Evolutionary conservation across 2,888 invertebrate species (phyloP), one percentile per base, ranked within the genome.

Genomic region (Trachelus iudaicus): DNA sequence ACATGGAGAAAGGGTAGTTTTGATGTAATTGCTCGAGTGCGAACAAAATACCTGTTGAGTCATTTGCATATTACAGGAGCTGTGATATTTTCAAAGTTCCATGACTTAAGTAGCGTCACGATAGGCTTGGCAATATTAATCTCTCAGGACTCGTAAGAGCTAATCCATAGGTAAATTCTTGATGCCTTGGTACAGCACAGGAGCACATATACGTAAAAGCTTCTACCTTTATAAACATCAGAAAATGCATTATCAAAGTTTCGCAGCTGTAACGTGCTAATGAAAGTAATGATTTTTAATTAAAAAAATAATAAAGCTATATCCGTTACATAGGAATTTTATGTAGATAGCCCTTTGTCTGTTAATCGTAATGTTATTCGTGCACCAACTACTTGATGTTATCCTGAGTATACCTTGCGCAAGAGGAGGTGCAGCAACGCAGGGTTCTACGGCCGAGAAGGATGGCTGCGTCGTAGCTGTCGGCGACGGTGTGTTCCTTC

Each of bases 401-500:
- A 34, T 71, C 34, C 34, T 71, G 71, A 31, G 15, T 71, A 77
- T 88, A 90, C 90, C 89, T 88, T 86, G 86, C 74, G 84, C 83
- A 82, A 85, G 83, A 80, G 86, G 82, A 82, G 86, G 83, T 76
- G 73, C 77, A 35, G 75, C 77, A 35, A 83, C 83, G 79, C 81
- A 83, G 77, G 84, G 81, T 81, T 89, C 87, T 75, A 86, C 82
- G 77, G 88, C 84, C 76, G 87, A 86, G 78, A 85, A 83, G 34
- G 85, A 83, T 76, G 85, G 81, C 77, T 77, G 81, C 69, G 79
- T 31, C 77, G 34, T 84, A 68, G 84, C 76, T 79, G 78, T 86
- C 77, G 88, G 89, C 75, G 89, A 89, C 81, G 89, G 88, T 77
- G 89, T 85, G 79, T 85, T 88, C 81, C 89, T 88, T 81, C 87